Conservation (phyloP, 2,888 invertebrate genomes). For the Chalcis sispes region DNA sequence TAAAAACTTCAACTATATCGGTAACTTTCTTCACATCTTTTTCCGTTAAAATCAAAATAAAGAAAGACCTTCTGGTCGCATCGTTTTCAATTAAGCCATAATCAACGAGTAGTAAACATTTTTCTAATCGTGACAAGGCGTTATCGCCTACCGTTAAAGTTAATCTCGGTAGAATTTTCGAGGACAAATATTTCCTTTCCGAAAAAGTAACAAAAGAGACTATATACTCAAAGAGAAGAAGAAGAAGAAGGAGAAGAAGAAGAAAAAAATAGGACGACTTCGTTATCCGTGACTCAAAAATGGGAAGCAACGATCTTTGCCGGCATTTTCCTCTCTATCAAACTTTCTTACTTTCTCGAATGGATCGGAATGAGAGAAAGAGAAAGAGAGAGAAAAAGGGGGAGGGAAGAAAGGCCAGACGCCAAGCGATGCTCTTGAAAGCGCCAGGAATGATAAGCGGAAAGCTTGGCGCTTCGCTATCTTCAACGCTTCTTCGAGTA, state of each 20-base stretch:
- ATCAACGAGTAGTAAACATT: constrained; percentile 12
- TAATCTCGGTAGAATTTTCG: not conserved
- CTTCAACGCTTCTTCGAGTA: not conserved
- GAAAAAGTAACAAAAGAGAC: not conserved
- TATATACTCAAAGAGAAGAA: too few species aligned
- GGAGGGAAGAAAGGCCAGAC: constrained; percentile 50
- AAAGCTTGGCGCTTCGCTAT: constrained; percentile 6
- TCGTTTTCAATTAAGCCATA: too few species aligned
- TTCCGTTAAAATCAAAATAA: not conserved
- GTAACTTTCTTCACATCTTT: not conserved
- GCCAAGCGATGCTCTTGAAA: constrained; percentile 21
- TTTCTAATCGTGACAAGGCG: not conserved
- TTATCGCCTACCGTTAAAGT: not conserved
- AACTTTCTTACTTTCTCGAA: not conserved
- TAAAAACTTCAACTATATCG: too few species aligned
- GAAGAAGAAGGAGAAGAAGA: constrained; percentile 15
- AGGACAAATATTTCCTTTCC: constrained; percentile 1
- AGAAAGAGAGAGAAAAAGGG: not conserved
- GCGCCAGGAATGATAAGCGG: constrained; percentile 38
- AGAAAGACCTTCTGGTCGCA: too few species aligned
- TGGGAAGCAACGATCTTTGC: not conserved
- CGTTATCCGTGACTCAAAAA: constrained; percentile 18
- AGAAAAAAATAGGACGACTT: not conserved
- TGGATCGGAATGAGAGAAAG: not conserved
- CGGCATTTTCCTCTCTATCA: constrained; percentile 9